Percentiles rank a stretch among this genome's conserved stretches.
Evolutionary conservation across 2,113 vertebrate species (phyloP).

Genomic region (Hippolais icterina): DNA sequence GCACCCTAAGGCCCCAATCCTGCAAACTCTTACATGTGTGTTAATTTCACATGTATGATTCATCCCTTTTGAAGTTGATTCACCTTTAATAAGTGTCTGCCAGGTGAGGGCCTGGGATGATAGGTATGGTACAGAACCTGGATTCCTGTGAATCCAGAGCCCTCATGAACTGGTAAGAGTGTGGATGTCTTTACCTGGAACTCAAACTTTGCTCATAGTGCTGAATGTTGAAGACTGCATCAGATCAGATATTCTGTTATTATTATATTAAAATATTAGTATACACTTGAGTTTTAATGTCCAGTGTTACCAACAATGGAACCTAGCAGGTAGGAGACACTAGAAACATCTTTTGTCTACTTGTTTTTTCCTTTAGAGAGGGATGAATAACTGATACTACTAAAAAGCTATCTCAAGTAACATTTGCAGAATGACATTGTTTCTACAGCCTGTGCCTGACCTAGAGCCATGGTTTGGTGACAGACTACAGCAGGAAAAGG

Average conservation of each 20-base stretch:
- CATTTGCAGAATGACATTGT: background rate
- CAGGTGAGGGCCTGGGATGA: background rate
- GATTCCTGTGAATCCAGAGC: background rate
- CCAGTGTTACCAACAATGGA: background rate
- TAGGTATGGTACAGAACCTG: background rate
- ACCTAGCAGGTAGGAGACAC: background rate
- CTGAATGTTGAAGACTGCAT: background rate
- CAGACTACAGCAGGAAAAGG: background rate
- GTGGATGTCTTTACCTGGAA: background rate
- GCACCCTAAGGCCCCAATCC: conserved; percentile 25
- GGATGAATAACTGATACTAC: background rate
- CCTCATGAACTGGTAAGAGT: background rate
- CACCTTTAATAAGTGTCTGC: conserved; percentile 15
- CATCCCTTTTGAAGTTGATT: conserved; percentile 52
- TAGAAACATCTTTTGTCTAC: background rate
- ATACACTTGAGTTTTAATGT: background rate
- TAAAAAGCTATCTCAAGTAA: background rate
- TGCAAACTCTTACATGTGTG: conserved; percentile 21
- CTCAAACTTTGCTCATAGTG: background rate
- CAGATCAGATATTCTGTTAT: background rate
- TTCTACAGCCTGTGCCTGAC: background rate
- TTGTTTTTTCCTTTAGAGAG: background rate
- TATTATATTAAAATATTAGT: background rate
- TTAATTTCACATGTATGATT: conserved; percentile 50
- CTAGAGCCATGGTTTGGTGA: background rate